These are phyloP conservation scores for Cyaniris semiargus DNA, from an alignment of 2,888 invertebrate genomes.

Conservation along the genomic window DNA sequence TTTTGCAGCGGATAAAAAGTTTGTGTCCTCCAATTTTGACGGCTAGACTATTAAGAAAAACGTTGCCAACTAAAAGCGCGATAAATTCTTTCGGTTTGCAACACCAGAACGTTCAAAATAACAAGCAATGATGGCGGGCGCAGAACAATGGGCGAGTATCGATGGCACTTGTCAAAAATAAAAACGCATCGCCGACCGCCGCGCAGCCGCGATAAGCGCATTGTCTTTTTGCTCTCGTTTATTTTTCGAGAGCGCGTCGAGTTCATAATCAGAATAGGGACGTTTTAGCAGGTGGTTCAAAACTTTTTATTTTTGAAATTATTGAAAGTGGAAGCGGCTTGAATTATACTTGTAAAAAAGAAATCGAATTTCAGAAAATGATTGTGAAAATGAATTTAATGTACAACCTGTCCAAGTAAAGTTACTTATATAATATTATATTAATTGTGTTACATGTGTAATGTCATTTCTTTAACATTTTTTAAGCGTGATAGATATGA, in stretches of 20 bases:
- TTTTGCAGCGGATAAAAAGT: background rate
- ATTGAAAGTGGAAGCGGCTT: background rate
- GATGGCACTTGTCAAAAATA: conserved; percentile 76
- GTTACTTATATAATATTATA: no score
- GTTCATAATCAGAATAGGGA: conserved; percentile 46
- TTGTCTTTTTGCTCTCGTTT: conserved; percentile 45
- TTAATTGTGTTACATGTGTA: no score
- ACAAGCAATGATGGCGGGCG: conserved; percentile 58
- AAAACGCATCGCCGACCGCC: conserved; percentile 51
- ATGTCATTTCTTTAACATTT: no score
- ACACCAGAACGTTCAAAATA: conserved; percentile 50
- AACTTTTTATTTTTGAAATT: conserved; percentile 14
- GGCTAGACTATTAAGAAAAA: conserved; percentile 29
- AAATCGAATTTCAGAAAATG: background rate
- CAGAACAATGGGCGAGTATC: conserved; percentile 71
- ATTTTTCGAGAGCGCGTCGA: conserved; percentile 39
- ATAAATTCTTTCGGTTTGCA: conserved; percentile 32
- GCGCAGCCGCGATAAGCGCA: conserved; percentile 52
- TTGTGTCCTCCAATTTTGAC: background rate
- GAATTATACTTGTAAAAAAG: background rate
- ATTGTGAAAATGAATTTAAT: background rate
- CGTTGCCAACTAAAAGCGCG: conserved; percentile 9
- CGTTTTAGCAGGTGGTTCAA: conserved; percentile 41
- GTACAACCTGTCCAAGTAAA: no score
- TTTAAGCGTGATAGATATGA: no score